These are phyloP conservation scores for Tragelaphus oryx DNA, from an alignment of 2,797 vertebrate genomes.

Conservation along the genomic window DNA sequence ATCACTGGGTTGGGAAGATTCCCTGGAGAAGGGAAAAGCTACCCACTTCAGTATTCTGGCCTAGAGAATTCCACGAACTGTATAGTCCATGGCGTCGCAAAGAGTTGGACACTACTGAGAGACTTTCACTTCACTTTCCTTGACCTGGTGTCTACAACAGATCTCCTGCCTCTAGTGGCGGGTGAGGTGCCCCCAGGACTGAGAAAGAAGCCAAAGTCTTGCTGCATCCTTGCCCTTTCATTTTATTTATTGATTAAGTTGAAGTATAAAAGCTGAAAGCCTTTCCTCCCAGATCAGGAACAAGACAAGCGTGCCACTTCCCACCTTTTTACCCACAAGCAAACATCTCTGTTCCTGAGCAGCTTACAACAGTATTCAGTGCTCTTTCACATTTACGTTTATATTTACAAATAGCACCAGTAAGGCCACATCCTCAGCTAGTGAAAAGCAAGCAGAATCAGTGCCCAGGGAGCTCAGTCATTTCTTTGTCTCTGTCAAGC, in stretches of 20 bases:
- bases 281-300: neutral
- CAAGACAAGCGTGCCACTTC: neutral
- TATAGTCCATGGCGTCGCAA: neutral
- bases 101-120: rapidly evolving
- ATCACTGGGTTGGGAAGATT: neutral
- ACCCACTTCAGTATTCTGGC: neutral
- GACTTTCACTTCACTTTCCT: neutral
- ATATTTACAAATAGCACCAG: neutral
- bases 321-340: neutral
- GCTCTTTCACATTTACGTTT: neutral
- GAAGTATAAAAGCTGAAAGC: neutral
- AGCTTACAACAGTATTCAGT: neutral
- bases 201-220: neutral
- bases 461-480: neutral
- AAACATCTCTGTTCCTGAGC: neutral
- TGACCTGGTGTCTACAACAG: neutral
- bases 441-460: neutral
- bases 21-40: neutral
- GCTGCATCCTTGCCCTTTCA: neutral
- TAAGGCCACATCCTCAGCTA: neutral
- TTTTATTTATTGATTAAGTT: neutral
- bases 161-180: neutral
- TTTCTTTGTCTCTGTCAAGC: neutral
- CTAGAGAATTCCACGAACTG: neutral
- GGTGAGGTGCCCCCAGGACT: neutral